Base-by-base conservation (phyloP, 2,113 vertebrate species). In the Erythrocercus mccallii region DNA sequence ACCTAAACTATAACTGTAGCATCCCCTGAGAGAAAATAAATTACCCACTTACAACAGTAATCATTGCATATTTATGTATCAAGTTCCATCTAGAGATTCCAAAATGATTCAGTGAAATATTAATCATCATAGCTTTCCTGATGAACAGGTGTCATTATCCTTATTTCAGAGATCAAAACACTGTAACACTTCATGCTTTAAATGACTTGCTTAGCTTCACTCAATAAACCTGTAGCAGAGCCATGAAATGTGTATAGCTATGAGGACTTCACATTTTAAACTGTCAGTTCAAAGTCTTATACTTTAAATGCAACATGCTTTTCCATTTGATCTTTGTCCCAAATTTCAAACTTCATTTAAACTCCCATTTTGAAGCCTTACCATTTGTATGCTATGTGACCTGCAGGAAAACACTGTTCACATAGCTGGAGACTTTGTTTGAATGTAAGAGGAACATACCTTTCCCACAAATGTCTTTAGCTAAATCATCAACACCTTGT, bases 401-500 rank as follows among this genome's bases (percentile, higher is more conserved):
- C 65, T 45, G n/a, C 24, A 47, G 88, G 47, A 51, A 83, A 88
- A 74, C 7, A 3, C 50, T 82, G 19, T 60, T 88, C 74, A 60
- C 6, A 11, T 42, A 88, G 42, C 21, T 83, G 44, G 18, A 88
- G 58, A n/a, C 60, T 72, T 72, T 35, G 25, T 54, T 30, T 60
- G 76, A 86, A 62, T 23, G 2, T 64, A 68, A 90, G 76, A 76
- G 23, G 64, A 72, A 58, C 54, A 80, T 80, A 69, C 62, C 68
- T 91, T 86, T 92, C 91, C 90, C 85, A 85, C 51, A 78, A 65
- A 82, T 33, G 51, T 94, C 78, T 90, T 87, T 45, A 90, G 86
- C 68, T 74, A 82, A 47, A 90, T 96, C 90, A 91, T 86, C 81
- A 79, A 53, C 88, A 94, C 92, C 86, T 93, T 89, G 78, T 91